These are phyloP conservation scores for Parnassius apollo DNA, from an alignment of 2,888 invertebrate species.

Conservation along the genomic window DNA sequence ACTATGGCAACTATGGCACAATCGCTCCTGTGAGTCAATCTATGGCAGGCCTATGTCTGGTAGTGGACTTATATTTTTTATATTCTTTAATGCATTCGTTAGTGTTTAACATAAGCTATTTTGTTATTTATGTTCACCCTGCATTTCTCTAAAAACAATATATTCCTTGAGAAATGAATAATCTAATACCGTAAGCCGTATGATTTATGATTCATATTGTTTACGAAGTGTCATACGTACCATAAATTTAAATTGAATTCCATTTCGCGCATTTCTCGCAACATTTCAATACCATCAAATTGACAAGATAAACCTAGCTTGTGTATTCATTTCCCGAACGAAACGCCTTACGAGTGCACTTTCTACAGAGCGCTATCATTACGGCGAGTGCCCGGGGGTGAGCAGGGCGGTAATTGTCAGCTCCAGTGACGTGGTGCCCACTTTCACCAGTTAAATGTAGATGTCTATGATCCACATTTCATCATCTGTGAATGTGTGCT, in stretches of 20 bases:
- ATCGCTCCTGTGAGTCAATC: too few relatives aligned
- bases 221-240: neutral
- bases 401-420: constrained; percentile 47
- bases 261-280: constrained; percentile 15
- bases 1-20: too few relatives aligned
- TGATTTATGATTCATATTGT: constrained; percentile 10
- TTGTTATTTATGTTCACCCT: too few relatives aligned
- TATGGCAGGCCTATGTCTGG: too few relatives aligned
- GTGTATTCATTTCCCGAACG: constrained; percentile 14
- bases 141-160: too few relatives aligned
- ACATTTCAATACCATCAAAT: constrained; percentile 25
- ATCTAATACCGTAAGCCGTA: too few relatives aligned
- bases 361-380: constrained; percentile 58
- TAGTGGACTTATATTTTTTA: too few relatives aligned
- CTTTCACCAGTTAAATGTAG: constrained; percentile 35
- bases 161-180: too few relatives aligned
- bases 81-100: too few relatives aligned
- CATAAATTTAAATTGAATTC: constrained; percentile 11
- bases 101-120: too few relatives aligned
- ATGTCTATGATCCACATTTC: too few relatives aligned
- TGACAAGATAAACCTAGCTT: constrained; percentile 21
- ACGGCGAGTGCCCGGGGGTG: constrained; percentile 39
- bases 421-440: constrained; percentile 44
- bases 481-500: too few relatives aligned
- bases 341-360: constrained; percentile 39